These are phyloP conservation scores for Galerucella nymphaeae DNA, from an alignment of 2,888 invertebrate species.

Conservation along the genomic window DNA sequence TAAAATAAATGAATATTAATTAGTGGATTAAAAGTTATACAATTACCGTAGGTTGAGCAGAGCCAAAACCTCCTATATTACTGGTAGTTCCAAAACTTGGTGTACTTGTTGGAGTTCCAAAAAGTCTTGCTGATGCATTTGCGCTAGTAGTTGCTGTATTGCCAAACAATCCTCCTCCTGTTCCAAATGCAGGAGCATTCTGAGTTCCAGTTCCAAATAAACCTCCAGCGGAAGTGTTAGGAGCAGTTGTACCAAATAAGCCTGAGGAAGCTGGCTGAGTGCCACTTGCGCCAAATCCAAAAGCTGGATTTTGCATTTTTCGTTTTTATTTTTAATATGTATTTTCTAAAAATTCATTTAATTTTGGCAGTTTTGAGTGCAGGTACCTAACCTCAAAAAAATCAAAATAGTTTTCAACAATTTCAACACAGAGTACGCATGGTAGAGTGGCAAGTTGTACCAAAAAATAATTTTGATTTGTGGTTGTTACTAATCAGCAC, in stretches of 20 bases:
- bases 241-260: conserved; percentile 40
- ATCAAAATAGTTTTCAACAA: background rate
- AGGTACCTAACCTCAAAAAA: background rate
- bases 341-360: background rate
- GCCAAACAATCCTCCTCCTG: conserved; percentile 48
- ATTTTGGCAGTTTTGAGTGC: background rate
- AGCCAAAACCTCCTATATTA: conserved; percentile 35
- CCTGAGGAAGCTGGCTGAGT: conserved; percentile 37
- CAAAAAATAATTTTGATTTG: no score
- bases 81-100: conserved; percentile 24
- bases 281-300: conserved; percentile 37
- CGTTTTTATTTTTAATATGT: background rate
- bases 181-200: conserved; percentile 8
- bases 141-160: conserved; percentile 10
- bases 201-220: conserved; percentile 55
- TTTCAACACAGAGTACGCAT: background rate
- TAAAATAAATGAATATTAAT: background rate
- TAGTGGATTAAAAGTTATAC: no score
- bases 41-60: conserved; percentile 17
- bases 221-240: conserved; percentile 33
- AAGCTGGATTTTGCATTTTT: conserved; percentile 40
- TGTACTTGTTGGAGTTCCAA: conserved; percentile 21
- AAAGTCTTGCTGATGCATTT: conserved; percentile 36
- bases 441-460: no score
- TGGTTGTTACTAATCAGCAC: no score